Conservation (phyloP, 1,140 invertebrate species). For the Drosophila dunni region DNA sequence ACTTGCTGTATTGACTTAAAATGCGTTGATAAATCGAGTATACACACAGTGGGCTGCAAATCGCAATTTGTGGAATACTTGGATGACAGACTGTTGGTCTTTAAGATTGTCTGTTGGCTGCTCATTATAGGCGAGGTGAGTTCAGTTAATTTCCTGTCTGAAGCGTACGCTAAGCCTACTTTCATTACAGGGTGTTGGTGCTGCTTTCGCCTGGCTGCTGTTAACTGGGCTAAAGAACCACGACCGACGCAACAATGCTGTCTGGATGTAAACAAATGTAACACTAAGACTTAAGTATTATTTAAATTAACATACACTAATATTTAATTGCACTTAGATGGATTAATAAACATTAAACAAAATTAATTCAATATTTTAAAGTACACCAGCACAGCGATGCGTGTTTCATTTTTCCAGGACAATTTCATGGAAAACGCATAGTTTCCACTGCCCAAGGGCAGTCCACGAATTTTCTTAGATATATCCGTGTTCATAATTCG, state of each 20-base stretch:
- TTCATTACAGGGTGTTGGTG: slow-evolving; percentile 57
- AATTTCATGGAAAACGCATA: slow-evolving; percentile 29
- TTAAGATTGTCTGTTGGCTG: slow-evolving; percentile 73
- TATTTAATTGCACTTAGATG: slow-evolving; percentile 31
- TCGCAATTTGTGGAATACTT: slow-evolving; percentile 69
- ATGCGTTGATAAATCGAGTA: slow-evolving; percentile 48
- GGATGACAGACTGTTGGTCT: slow-evolving; percentile 65
- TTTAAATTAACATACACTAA: slow-evolving; percentile 30
- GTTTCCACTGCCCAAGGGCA: slow-evolving; percentile 34
- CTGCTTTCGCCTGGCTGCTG: slow-evolving; percentile 69
- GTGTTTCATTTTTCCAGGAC: slow-evolving; percentile 20
- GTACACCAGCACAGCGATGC: slow-evolving; percentile 13
- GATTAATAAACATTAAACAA: slow-evolving; percentile 25
- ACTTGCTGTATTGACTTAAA: slow-evolving; percentile 65
- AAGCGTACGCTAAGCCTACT: neutral
- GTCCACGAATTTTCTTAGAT: slow-evolving; percentile 13
- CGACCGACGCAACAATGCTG: slow-evolving; percentile 72
- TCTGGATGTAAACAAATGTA: slow-evolving; percentile 68
- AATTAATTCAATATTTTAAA: slow-evolving; percentile 15
- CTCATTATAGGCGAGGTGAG: slow-evolving; percentile 71
- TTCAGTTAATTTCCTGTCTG: neutral
- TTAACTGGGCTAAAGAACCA: slow-evolving; percentile 74
- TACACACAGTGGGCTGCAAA: slow-evolving; percentile 68
- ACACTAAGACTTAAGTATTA: slow-evolving; percentile 53
- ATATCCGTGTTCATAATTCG: slow-evolving; percentile 37